Base-by-base conservation (phyloP, 2,888 invertebrate genomes). In the Shargacucullia verbasci region DNA sequence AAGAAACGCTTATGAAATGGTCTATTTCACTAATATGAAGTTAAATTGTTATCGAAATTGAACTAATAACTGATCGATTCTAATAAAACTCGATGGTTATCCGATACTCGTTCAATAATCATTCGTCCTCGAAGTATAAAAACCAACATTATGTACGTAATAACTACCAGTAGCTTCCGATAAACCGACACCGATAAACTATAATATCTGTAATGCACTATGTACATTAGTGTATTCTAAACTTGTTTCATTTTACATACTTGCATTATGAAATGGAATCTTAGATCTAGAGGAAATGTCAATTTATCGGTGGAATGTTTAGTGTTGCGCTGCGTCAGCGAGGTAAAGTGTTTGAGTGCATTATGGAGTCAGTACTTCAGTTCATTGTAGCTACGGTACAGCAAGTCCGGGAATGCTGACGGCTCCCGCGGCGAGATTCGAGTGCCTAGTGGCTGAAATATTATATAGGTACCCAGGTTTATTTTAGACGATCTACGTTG, bases 401-500 rank as follows among this genome's bases (percentile, higher is more conserved):
- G 20, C 57, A 57, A 75, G 71, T 70, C 71, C 72, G 79, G 76
- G 81, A 79, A 80, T 82, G 76, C 76, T 78, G 78, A 69, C 79
- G 65, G 59, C 70, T 69, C 74, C 70, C 71, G 73, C 79, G 56
- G 76, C 74, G 65, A 73, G 72, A 74, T 78, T 77, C 78, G 76
- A 78, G 80, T 84, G 82, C 82, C 83, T 82, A 82, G 83, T 81
- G 76, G 80, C 81, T 86, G 82, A 87, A 87, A 89, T 87, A 84
- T 86, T 84, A 82, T 85, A 84, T 84, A 87, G 82, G 81, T 78
- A 82, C 75, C 74, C 77, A 74, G 79, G 89, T 88, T 91, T 92
- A 92, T 92, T 92, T 92, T 85, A 72, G 88, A 88, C 84, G 75
- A 71, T 74, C 78, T 85, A 87, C 86, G 91, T 89, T 91, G 86